Percentiles rank a stretch among this genome's conserved stretches.
phyloP scores from a whole-genome alignment of 2,797 vertebrate genomes.

The Sciurus carolinensis region DNA sequence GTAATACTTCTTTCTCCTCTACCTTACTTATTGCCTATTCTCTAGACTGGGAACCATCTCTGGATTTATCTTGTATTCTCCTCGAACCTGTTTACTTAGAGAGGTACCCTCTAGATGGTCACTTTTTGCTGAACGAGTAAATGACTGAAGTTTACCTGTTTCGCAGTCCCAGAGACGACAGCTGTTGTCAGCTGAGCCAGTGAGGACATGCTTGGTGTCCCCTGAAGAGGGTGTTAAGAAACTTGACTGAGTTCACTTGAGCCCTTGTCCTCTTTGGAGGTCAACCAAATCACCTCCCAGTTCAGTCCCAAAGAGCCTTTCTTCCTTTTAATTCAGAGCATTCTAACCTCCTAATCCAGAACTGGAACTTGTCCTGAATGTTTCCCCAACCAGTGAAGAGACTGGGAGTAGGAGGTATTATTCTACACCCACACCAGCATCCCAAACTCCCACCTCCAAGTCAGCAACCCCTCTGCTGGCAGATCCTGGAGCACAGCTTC shows the following conservation, averaged over 20 bases:
- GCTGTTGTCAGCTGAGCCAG: conserved; percentile 98
- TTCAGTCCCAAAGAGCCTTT: not conserved
- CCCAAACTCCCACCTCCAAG: conserved; percentile 7
- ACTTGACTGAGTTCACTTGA: not conserved
- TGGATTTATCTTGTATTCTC: not conserved
- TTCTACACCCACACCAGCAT: not conserved
- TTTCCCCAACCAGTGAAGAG: not conserved
- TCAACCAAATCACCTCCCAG: not conserved
- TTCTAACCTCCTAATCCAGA: not conserved
- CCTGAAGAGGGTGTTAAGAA: conserved; percentile 92
- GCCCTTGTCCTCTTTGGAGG: not conserved
- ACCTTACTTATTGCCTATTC: not conserved
- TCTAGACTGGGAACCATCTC: not conserved
- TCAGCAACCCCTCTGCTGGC: not conserved
- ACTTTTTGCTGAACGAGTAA: conserved; percentile 1
- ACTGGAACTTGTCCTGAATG: conserved; percentile 36
- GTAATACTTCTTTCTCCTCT: not conserved
- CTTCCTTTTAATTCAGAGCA: conserved; percentile 7
- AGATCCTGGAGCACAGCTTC: not conserved
- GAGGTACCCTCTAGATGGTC: not conserved
- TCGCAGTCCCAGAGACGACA: conserved; percentile 99
- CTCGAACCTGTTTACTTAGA: not conserved
- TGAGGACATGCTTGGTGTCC: conserved; percentile 98
- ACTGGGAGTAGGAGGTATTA: not conserved
- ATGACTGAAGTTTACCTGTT: conserved; percentile 91